Evolutionary conservation across 2,888 invertebrate genomes (phyloP).

Genomic region (Athetis lepigone): DNA sequence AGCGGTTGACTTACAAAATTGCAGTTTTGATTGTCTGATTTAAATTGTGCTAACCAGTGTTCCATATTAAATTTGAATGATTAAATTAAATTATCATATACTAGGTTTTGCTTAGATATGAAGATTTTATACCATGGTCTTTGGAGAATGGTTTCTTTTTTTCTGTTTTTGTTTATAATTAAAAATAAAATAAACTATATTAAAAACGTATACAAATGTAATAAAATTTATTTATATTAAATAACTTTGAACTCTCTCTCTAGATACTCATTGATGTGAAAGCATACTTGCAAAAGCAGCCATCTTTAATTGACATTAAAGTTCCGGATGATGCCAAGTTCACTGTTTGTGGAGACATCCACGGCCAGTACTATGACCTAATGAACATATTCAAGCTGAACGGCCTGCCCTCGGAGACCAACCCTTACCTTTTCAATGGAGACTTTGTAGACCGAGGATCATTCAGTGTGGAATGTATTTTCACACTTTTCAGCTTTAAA

Average conservation of each 20-base stretch:
- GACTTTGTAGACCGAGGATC: constrained; percentile 99
- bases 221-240: not conserved
- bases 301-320: constrained; percentile 97
- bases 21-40: no score
- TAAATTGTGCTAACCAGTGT: not conserved
- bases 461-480: constrained; percentile 99
- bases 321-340: constrained; percentile 97
- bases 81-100: no score
- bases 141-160: no score
- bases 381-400: constrained; percentile 99
- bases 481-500: constrained; percentile 99
- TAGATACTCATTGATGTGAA: constrained; percentile 98
- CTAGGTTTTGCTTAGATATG: no score
- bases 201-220: no score
- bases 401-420: constrained; percentile 97
- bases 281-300: constrained; percentile 95
- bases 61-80: no score
- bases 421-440: constrained; percentile 99
- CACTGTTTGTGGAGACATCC: constrained; percentile 99
- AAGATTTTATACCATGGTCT: no score
- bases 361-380: constrained; percentile 99
- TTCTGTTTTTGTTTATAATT: no score
- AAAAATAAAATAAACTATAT: no score
- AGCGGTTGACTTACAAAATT: no score
- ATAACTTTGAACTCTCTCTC: no score